Evolutionary conservation across 2,888 invertebrate genomes (phyloP), one percentile per base, ranked within the genome.

Genomic region (Thelaira solivaga): DNA sequence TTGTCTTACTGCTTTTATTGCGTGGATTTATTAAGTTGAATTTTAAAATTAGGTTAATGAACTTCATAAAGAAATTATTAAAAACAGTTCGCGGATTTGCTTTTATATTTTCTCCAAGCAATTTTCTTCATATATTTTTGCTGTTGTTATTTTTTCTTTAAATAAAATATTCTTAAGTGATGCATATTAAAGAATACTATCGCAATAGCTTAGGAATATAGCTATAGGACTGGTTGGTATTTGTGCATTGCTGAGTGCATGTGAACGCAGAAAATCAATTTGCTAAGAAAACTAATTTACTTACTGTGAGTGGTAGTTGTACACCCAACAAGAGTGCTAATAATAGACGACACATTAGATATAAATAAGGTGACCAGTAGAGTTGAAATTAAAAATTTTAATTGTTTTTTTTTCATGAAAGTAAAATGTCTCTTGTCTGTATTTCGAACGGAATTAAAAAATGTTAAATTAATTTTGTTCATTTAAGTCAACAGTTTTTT

Each of bases 261-360:
- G 11, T 31, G 22, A 18, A 16, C 41, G 10, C 18, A 39, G 29
- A 62, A 67, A 67, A 72, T 61, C 72, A 76, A 76, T 76, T 76
- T 72, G 72, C 68, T 69, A 57, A 74, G 77, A 51, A 77, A 78
- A 69, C 69, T 53, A 74, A 74, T 78, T 74, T 69, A 53, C 59
- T 78, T 78, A 65, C 74, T 74, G 69, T 65, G 20, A 24, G 68
- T 3, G n/a, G n/a, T n/a, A n/a, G n/a, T 8, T 55, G n/a, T 13
- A 59, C 34, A 51, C 20, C 29, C n/a, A n/a, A 36, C 34, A 53
- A 62, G 49, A 73, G 43, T 49, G 67, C 49, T 68, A 77, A 68
- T 57, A 77, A 77, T 68, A 62, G 43, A 26, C 26, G 57, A 72
- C 49, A 62, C 67, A 76, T 62, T 67, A 67, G 43, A 11, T 34